Percentiles rank a stretch among this genome's conserved stretches.
These are phyloP conservation scores for Labia minor DNA, from an alignment of 2,888 invertebrate genomes.

Conservation along the genomic window DNA sequence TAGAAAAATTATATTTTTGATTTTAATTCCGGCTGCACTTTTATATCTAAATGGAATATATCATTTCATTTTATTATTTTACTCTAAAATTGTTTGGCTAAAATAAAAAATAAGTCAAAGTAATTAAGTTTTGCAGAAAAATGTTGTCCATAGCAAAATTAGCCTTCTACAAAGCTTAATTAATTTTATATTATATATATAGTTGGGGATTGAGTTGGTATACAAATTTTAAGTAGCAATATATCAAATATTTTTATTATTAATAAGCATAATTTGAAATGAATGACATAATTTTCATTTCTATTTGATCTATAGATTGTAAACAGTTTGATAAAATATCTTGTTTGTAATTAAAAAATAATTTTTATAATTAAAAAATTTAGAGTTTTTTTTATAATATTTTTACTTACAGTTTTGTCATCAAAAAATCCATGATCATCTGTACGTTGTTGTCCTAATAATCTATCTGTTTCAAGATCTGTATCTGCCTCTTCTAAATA, in stretches of 20 bases:
- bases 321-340: no score
- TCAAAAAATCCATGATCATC: conserved; percentile 88
- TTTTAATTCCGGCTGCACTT: conserved; percentile 13
- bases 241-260: no score
- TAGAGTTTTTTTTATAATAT: no score
- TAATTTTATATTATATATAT: not conserved
- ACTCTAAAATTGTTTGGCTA: not conserved
- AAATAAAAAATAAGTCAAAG: not conserved
- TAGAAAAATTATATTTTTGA: not conserved
- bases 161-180: not conserved
- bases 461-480: conserved; percentile 91
- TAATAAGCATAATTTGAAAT: not conserved
- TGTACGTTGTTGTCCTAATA: conserved; percentile 88
- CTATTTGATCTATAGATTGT: no score
- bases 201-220: no score
- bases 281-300: no score
- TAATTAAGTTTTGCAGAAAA: not conserved
- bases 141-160: not conserved
- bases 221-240: no score
- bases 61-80: not conserved
- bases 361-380: no score
- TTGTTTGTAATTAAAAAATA: no score
- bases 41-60: not conserved
- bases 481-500: conserved; percentile 71
- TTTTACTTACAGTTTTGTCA: conserved; percentile 57